These are phyloP conservation scores for Cecidostiba fungosa DNA, from an alignment of 2,888 invertebrate genomes.

Conservation along the genomic window DNA sequence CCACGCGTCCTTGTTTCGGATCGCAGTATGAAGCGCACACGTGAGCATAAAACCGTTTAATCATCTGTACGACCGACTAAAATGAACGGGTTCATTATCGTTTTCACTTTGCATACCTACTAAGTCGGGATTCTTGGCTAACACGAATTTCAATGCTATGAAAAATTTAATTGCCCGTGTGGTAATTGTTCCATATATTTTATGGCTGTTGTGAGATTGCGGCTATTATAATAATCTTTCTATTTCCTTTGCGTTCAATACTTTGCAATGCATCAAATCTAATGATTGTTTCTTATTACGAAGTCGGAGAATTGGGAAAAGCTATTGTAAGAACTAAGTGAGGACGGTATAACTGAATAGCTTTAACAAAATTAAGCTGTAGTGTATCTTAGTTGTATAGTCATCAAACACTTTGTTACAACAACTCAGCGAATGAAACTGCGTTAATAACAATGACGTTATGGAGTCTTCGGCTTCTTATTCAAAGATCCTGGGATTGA, in stretches of 20 bases:
- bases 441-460: too few relatives aligned
- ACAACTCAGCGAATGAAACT: too few relatives aligned
- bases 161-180: background rate
- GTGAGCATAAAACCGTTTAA: background rate
- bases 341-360: too few relatives aligned
- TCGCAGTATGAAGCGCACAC: conserved; percentile 4
- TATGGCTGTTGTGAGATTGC: background rate
- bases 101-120: background rate
- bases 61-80: background rate
- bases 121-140: background rate
- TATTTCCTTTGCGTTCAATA: background rate
- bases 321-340: background rate
- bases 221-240: background rate
- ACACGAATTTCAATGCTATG: background rate
- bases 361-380: too few relatives aligned
- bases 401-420: too few relatives aligned
- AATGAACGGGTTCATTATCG: background rate
- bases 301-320: background rate
- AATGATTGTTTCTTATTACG: background rate
- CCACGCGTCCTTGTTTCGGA: background rate
- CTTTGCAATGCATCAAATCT: background rate
- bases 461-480: too few relatives aligned
- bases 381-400: too few relatives aligned
- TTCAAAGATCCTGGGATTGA: too few relatives aligned
- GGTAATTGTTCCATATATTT: background rate